Evolutionary conservation across 2,113 vertebrate species (phyloP).

Genomic region (Calidris pygmaea): DNA sequence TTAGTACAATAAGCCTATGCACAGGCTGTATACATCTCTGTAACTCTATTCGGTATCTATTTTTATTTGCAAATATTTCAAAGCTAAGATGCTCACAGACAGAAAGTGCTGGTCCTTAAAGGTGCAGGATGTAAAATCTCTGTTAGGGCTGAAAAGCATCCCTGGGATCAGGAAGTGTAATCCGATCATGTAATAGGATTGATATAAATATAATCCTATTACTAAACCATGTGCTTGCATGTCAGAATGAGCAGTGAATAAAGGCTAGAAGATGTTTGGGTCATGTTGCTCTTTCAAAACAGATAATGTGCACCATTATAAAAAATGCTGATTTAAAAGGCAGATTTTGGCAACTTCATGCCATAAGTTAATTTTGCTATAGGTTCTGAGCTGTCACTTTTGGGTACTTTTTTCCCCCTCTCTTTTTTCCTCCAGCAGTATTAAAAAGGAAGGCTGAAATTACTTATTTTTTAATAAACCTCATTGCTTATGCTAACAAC

Average conservation of each 20-base stretch:
- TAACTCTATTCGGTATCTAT: not conserved
- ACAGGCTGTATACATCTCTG: not conserved
- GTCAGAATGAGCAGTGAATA: conserved; percentile 7
- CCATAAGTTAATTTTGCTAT: not conserved
- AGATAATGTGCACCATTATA: not conserved
- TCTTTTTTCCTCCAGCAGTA: not conserved
- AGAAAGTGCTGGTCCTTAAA: not conserved
- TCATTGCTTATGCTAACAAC: not conserved
- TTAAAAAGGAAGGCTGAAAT: not conserved
- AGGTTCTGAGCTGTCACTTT: not conserved
- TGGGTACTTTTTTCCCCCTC: not conserved
- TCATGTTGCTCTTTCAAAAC: not conserved
- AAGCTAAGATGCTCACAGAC: not conserved
- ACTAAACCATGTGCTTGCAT: not conserved
- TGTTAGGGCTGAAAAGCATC: not conserved
- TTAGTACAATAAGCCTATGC: not conserved
- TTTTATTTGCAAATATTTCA: not conserved
- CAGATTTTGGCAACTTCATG: not conserved
- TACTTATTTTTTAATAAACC: not conserved
- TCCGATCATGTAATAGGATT: conserved; percentile 34
- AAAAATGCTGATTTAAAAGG: not conserved
- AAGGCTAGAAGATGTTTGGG: not conserved
- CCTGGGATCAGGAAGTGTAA: conserved; percentile 26
- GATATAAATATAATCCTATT: conserved; percentile 51
- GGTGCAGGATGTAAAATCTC: not conserved